Evolutionary conservation across 1,140 invertebrate genomes (phyloP).

Genomic region (Drosophila persimilis): DNA sequence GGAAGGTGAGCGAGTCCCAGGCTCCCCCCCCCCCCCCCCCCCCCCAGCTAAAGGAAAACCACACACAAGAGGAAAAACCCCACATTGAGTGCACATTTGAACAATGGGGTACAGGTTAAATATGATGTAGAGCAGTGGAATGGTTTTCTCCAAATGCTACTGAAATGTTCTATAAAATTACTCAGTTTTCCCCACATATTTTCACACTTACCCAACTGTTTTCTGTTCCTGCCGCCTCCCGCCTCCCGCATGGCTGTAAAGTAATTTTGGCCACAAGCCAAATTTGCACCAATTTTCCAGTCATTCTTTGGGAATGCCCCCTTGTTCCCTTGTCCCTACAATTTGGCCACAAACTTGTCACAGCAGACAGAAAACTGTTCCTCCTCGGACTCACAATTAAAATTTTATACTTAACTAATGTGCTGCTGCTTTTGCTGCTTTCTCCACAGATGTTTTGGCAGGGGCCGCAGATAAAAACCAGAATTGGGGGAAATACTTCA

Average conservation of each 20-base stretch:
- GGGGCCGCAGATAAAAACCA: constrained; percentile 12
- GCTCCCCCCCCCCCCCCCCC: too few relatives aligned
- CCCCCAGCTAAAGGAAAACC: constrained; percentile 13
- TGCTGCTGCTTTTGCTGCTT: constrained; percentile 26
- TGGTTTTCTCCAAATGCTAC: too few relatives aligned
- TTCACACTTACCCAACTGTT: too few relatives aligned
- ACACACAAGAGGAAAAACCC: too few relatives aligned
- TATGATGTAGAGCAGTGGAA: too few relatives aligned
- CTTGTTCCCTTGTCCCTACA: background rate
- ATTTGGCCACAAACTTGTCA: constrained; percentile 35
- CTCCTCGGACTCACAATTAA: constrained; percentile 44
- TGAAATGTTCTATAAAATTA: too few relatives aligned
- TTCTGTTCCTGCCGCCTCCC: constrained; percentile 9
- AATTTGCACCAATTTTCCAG: constrained; percentile 60
- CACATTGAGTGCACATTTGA: too few relatives aligned
- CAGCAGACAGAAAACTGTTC: constrained; percentile 30
- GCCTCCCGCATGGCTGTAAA: too few relatives aligned
- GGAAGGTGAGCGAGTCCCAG: constrained; percentile 2
- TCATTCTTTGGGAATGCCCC: background rate
- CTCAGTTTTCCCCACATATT: too few relatives aligned
- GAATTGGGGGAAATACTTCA: constrained; percentile 10
- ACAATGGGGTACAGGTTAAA: too few relatives aligned
- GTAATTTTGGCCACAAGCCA: constrained; percentile 62
- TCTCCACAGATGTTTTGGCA: too few relatives aligned
- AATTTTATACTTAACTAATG: constrained; percentile 67